Base-by-base conservation (phyloP, 1,140 invertebrate genomes). In the Anastrepha obliqua region DNA sequence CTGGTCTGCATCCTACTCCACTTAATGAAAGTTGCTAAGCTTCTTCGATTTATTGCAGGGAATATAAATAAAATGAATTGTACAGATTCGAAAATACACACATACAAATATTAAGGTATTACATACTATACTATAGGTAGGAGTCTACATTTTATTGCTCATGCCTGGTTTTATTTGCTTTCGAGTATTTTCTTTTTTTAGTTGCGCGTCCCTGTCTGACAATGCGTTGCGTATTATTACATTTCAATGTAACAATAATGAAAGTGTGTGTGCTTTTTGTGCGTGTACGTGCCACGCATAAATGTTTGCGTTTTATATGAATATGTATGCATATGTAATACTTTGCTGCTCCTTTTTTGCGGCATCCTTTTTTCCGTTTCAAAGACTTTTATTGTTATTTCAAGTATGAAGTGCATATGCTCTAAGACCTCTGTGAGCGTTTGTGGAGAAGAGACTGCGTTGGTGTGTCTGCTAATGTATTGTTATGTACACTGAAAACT, bases 371-470 rank as follows among this genome's bases (percentile, higher is more conserved):
- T 67, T 67, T 74, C 13, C 3, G 67, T 13, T 47, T 42, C 67
- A 44, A 74, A 44, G 67, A 74, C 44, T 74, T 74, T 74, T 74
- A 74, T 74, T 74, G 42, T 15, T 42, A 74, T 74, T 70, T 74
- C 44, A 74, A 47, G 67, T 44, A 74, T 44, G 17, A 74, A 74
- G 39, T 47, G 42, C 67, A 44, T 74, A 5, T 47, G 67, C 67
- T n/a, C 67, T 74, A 44, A 9, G 8, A 9, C 13, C 8, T 42
- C 0, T 47, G 4, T n/a, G 42, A 11, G 42, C 7, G 29, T 44
- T 15, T 3, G 42, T 47, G 51, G 6, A 3, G 51, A 11, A 55
- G 11, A 11, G 51, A 55, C 51, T 55, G 51, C 51, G 11, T 74
- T 39, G 13, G 42, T 70, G 13, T 44, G 67, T 13, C 39, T 15